phyloP scores from a whole-genome alignment of 2,797 vertebrate genomes.

The Moxostoma hubbsi region DNA sequence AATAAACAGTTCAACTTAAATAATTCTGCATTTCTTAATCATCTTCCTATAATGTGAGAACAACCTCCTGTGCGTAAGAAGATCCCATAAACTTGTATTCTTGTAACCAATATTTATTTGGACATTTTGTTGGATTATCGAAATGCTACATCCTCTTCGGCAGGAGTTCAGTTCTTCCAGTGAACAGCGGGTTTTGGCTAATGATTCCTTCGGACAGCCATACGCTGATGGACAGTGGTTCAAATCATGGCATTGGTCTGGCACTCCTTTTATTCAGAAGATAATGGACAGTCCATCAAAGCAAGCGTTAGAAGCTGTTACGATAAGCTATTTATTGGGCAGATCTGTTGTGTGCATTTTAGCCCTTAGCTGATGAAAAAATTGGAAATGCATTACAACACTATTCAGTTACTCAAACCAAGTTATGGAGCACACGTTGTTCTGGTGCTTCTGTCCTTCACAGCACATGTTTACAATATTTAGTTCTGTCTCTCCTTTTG shows the following conservation, averaged over 20 bases:
- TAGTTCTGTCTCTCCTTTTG: slow-evolving; percentile 59
- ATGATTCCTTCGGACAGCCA: slow-evolving; percentile 6
- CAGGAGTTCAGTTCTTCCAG: slow-evolving; percentile 37
- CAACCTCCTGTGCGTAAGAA: not conserved
- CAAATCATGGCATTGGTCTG: not conserved
- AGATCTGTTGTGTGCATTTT: slow-evolving; percentile 15
- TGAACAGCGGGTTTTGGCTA: slow-evolving; percentile 8
- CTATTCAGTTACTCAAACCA: slow-evolving; percentile 3
- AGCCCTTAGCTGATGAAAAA: not conserved
- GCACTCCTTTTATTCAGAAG: slow-evolving; percentile 26
- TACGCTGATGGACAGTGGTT: not conserved
- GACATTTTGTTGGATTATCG: not conserved
- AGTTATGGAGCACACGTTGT: slow-evolving; percentile 25
- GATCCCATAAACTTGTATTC: slow-evolving; percentile 3
- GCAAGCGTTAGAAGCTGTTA: slow-evolving; percentile 7
- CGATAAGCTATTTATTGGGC: slow-evolving; percentile 11
- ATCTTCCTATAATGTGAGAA: slow-evolving; percentile 30
- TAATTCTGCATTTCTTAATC: not conserved
- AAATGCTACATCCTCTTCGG: not conserved
- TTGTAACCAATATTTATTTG: slow-evolving; percentile 6
- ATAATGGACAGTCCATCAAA: not conserved
- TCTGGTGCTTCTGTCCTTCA: slow-evolving; percentile 26
- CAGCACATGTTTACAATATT: slow-evolving; percentile 64
- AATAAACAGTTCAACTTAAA: slow-evolving; percentile 7
- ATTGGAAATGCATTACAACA: not conserved